Evolutionary conservation across 2,113 vertebrate species (phyloP), one percentile per base, ranked within the genome.

Genomic region (Dunckerocampus dactyliophorus): DNA sequence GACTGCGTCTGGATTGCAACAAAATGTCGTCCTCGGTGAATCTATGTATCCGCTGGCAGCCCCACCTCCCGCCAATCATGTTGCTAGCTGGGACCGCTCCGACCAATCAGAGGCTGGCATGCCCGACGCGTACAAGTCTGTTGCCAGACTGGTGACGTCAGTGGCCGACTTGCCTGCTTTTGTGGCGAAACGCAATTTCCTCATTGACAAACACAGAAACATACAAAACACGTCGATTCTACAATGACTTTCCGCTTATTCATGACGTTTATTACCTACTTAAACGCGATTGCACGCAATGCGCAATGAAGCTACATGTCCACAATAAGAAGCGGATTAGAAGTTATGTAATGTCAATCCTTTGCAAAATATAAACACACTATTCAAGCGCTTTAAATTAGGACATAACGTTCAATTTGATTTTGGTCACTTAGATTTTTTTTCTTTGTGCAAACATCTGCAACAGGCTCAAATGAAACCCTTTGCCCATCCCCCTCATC

Each of bases 61-160:
- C 6, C 12, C 2, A 3, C 12, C 15, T 50, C 53, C 19, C 45
- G 65, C 91, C 89, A 91, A 92, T 91, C 77, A 45, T 0, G 4
- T 6, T 1, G 7, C 57, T 74, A 66, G 51, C 19, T 8, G 6
- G 16, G 20, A n/a, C 5, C 8, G 10, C 8, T 12, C 0, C 8
- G 49, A 19, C 91, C 89, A 92, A 92, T 89, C 69, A 49, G 8
- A 17, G 55, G 14, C 1, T 31, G 71, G 72, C 19, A 4, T 4
- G 15, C 6, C 65, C 39, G 53, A 72, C 50, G 59, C 71, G 43
- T 57, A 62, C 72, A 63, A 34, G 76, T 59, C 72, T 88, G 88
- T 91, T 92, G 90, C 88, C 83, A 83, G 75, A 84, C 65, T 0
- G 58, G 22, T 88, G 86, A 89, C 88, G 88, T 89, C 78, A 86